Evolutionary conservation across 92 coral and sea anemone genomes (phyloP), one percentile per base, ranked within the genome.

Genomic region (Chrysogorgia sp.): DNA sequence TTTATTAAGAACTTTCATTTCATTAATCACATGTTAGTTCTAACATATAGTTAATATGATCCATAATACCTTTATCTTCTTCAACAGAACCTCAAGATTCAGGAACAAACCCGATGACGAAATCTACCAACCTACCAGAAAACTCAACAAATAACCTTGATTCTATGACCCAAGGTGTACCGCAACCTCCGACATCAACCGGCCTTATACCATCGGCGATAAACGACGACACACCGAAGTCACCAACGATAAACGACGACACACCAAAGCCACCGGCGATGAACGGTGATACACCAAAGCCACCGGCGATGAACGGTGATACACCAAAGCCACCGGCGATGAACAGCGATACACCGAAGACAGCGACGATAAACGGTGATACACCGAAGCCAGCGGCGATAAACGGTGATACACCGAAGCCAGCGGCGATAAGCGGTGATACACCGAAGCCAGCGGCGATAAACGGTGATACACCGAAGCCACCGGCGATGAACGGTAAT

Each of bases 181-280:
- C n/a, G n/a, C n/a, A n/a, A n/a, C n/a, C n/a, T n/a, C n/a, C n/a
- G n/a, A n/a, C n/a, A n/a, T n/a, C n/a, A n/a, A n/a, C n/a, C n/a
- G n/a, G n/a, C n/a, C n/a, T n/a, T n/a, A n/a, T n/a, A n/a, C 60
- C 76, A 2, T 52, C 72, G 30, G 72, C 30, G 37, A 22, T 43
- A 10, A 29, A 10, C 40, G 68, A 31, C 0, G 23, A 15, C 15
- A 21, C 40, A 29, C 43, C 41, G 20, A 62, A 29, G 19, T 21
- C 41, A 4, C 68, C 68, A 21, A 40, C 19, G 14, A 24, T 2
- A 32, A 15, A 25, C 24, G 62, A 12, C 12, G 30, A 56, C 10
- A 56, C 62, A 20, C 10, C 62, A 20, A 34, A 15, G 10, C 71
- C 52, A 31, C 23, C 49, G 35, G 66, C 19, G 1, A 25, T 10